phyloP scores from a whole-genome alignment of 2,797 vertebrate genomes.

The Sorex maritimensis region DNA sequence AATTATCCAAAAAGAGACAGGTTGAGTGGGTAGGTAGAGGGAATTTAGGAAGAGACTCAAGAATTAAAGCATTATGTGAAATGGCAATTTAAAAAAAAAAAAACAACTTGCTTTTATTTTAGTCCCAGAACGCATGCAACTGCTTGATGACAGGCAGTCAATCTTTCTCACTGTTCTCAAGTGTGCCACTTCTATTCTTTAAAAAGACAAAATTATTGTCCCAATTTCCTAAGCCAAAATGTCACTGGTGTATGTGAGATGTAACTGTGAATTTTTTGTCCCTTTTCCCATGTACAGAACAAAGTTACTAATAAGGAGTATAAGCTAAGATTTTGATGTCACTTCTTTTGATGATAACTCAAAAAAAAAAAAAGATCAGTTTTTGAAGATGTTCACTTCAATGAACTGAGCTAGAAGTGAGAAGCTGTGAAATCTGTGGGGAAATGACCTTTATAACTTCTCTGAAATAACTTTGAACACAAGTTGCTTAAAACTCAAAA shows the following conservation, averaged over 20 bases:
- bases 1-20: background rate
- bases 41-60: background rate
- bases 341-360: conserved; percentile 53
- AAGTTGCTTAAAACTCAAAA: conserved; percentile 4
- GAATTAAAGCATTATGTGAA: background rate
- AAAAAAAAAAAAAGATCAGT: background rate
- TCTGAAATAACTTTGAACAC: conserved; percentile 16
- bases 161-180: background rate
- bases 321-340: background rate
- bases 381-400: conserved; percentile 48
- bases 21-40: background rate
- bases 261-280: background rate
- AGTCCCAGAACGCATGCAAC: background rate
- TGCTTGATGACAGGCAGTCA: background rate
- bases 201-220: background rate
- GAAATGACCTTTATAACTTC: background rate
- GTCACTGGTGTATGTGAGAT: background rate
- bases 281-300: background rate
- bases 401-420: background rate
- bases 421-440: background rate
- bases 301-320: background rate
- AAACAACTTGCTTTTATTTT: background rate
- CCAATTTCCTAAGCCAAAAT: background rate
- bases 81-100: background rate
- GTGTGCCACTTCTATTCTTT: background rate